Evolutionary conservation across 2,797 vertebrate genomes (phyloP).

Genomic region (Phrynocephalus guinanensis): DNA sequence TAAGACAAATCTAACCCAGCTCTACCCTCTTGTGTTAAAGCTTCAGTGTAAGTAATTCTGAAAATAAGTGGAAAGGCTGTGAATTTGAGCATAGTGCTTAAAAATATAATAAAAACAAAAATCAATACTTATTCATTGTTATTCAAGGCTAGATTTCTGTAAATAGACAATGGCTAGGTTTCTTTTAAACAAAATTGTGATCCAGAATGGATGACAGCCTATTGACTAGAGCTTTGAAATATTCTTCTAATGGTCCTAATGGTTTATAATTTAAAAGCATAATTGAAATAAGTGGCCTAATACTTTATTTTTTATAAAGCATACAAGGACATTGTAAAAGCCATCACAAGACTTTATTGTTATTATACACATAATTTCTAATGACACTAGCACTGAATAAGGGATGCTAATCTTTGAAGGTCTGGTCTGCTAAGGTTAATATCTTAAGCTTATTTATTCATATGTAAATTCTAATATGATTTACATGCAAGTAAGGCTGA

Average conservation of each 20-base stretch:
- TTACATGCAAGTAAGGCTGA: neutral
- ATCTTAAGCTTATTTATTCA: neutral
- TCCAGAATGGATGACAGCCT: constrained; percentile 29
- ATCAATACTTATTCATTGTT: constrained; percentile 65
- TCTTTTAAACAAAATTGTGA: constrained; percentile 63
- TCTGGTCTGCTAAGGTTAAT: neutral
- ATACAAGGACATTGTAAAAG: neutral
- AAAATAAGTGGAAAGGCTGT: constrained; percentile 39
- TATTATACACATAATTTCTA: neutral
- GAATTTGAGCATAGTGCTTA: constrained; percentile 55
- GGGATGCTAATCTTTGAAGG: neutral
- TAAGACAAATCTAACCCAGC: constrained; percentile 49
- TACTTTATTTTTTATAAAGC: neutral
- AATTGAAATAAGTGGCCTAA: constrained; percentile 28
- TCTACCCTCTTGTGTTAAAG: constrained; percentile 24
- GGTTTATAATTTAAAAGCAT: constrained; percentile 49
- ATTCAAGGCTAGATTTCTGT: constrained; percentile 53
- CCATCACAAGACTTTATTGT: neutral
- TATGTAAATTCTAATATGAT: neutral
- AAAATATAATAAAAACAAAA: constrained; percentile 64
- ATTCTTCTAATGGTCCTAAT: constrained; percentile 48
- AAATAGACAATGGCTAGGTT: constrained; percentile 57
- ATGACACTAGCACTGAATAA: neutral
- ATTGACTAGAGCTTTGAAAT: constrained; percentile 47
- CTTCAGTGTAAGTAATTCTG: constrained; percentile 46